phyloP scores from a whole-genome alignment of 2,797 vertebrate genomes.

The Amazona ochrocephala region DNA sequence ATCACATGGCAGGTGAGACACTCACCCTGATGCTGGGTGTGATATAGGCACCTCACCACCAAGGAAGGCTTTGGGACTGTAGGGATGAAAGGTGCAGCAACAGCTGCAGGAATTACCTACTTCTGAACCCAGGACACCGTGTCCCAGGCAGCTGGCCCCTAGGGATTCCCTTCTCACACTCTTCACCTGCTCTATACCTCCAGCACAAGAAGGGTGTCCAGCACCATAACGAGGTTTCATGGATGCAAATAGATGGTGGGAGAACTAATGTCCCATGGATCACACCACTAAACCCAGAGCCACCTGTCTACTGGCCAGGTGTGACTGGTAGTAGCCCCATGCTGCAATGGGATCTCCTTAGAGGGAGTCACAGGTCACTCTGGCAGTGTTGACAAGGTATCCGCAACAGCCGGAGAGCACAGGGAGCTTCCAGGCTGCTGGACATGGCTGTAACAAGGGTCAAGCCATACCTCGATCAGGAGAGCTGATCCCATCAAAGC shows the following conservation, averaged over 20 bases:
- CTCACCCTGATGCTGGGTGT: background rate
- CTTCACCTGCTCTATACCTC: background rate
- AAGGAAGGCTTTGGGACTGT: background rate
- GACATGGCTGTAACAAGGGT: background rate
- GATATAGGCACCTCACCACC: background rate
- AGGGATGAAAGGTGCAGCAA: background rate
- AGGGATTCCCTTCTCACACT: background rate
- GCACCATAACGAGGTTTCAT: background rate
- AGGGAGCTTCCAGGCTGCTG: background rate
- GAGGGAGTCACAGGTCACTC: background rate
- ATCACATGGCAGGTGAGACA: background rate
- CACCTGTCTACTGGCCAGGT: background rate
- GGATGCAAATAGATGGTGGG: background rate
- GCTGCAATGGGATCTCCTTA: background rate
- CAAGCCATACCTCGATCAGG: background rate
- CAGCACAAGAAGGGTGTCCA: background rate
- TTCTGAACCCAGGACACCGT: background rate
- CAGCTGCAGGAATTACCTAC: slow-evolving; percentile 7
- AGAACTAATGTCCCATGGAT: background rate
- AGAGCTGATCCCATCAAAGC: background rate
- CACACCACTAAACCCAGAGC: background rate
- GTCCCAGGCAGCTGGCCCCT: background rate
- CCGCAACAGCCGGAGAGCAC: background rate
- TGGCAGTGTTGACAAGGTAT: background rate
- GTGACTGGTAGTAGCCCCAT: background rate